Evolutionary conservation across 1,140 invertebrate genomes (phyloP).

Genomic region (Solenopsis fugax): DNA sequence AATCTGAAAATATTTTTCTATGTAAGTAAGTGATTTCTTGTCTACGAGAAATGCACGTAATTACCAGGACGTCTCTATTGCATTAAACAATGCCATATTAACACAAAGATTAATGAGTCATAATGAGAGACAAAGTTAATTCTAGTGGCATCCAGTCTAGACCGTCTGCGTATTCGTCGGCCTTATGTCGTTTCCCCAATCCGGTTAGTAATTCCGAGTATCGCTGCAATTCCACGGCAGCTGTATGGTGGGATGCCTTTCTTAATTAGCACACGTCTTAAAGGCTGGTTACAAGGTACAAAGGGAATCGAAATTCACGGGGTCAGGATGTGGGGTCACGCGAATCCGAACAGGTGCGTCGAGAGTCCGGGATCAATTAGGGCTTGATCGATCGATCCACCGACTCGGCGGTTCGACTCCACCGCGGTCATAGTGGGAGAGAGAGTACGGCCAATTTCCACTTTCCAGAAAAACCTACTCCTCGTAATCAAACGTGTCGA

Average conservation of each 20-base stretch:
- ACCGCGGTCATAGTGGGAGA: constrained; percentile 25
- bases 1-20: neutral
- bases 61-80: neutral
- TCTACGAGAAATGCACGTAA: neutral
- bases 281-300: constrained; percentile 74
- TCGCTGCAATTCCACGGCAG: constrained; percentile 75
- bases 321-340: constrained; percentile 69
- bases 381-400: constrained; percentile 65
- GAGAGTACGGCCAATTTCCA: constrained; percentile 42
- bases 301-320: constrained; percentile 69
- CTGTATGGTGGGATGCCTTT: constrained; percentile 80
- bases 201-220: constrained; percentile 79
- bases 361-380: constrained; percentile 67
- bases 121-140: constrained; percentile 35
- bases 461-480: constrained; percentile 21
- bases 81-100: neutral
- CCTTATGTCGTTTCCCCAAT: constrained; percentile 79
- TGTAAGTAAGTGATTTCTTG: neutral
- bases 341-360: constrained; percentile 75
- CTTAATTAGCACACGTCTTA: constrained; percentile 82
- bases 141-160: neutral
- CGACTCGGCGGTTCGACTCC: constrained; percentile 50
- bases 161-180: constrained; percentile 72
- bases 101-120: constrained; percentile 34
- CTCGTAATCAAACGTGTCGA: constrained; percentile 50